Evolutionary conservation across 2,797 vertebrate species (phyloP).

Genomic region (Tapera naevia): DNA sequence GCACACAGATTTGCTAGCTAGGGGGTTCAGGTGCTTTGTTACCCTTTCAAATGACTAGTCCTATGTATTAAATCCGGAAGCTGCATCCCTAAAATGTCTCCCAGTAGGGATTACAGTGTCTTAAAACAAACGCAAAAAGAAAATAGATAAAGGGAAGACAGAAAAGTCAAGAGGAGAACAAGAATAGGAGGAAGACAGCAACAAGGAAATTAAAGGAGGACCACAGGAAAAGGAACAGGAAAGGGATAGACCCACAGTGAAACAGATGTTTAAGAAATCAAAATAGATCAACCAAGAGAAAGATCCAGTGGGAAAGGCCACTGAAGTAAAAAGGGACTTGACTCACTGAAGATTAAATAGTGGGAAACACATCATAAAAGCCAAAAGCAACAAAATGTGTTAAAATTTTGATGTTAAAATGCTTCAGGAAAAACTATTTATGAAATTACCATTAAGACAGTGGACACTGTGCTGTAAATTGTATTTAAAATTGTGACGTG

Average conservation of each 20-base stretch:
- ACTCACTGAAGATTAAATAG: not conserved
- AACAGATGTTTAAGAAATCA: not conserved
- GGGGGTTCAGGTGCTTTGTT: not conserved
- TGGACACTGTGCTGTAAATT: not conserved
- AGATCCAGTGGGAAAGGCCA: not conserved
- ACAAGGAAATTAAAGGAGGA: not conserved
- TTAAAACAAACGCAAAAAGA: not conserved
- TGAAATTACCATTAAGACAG: not conserved
- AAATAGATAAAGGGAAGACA: not conserved
- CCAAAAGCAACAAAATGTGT: not conserved
- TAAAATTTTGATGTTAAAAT: not conserved
- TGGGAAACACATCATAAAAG: not conserved
- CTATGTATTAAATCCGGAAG: not conserved
- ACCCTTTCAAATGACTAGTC: not conserved
- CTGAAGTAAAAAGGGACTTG: not conserved
- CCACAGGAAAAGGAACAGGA: not conserved
- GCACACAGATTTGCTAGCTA: not conserved
- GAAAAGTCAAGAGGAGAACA: not conserved
- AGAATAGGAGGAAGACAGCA: not conserved
- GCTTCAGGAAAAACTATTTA: not conserved
- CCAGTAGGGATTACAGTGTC: not conserved
- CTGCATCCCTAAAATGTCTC: not conserved
- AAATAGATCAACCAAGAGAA: not conserved
- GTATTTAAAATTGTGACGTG: not conserved
- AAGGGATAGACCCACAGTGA: not conserved